These are phyloP conservation scores for Paraescarpia echinospica DNA, from an alignment of 1,140 invertebrate species.

Conservation along the genomic window DNA sequence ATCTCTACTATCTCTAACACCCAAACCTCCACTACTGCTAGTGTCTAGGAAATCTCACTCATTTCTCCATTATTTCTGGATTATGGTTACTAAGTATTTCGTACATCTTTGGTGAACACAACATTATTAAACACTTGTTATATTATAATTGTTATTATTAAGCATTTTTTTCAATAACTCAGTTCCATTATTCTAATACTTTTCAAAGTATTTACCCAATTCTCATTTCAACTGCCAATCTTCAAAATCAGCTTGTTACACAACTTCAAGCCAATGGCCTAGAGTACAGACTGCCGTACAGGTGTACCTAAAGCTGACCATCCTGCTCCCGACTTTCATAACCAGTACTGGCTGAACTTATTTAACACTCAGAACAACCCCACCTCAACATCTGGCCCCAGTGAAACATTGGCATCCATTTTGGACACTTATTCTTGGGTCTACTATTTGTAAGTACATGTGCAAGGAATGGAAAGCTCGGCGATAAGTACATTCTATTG, in stretches of 20 bases:
- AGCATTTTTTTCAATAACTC: no score
- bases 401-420: neutral
- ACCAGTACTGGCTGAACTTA: neutral
- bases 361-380: neutral
- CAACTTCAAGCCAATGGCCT: neutral
- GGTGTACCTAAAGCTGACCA: neutral
- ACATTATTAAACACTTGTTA: neutral
- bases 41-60: neutral
- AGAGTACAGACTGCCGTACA: neutral
- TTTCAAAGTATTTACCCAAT: neutral
- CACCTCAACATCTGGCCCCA: no score
- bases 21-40: neutral
- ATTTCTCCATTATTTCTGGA: neutral
- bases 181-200: neutral
- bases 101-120: neutral
- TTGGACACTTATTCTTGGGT: neutral
- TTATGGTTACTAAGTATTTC: neutral
- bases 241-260: neutral
- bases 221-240: neutral
- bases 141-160: no score
- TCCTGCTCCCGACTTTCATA: neutral
- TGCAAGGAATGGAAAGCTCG: neutral
- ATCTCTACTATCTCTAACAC: neutral
- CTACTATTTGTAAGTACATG: no score
- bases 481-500: neutral